Evolutionary conservation across 2,888 invertebrate genomes (phyloP), one percentile per base, ranked within the genome.

Genomic region (Melipona beecheii): DNA sequence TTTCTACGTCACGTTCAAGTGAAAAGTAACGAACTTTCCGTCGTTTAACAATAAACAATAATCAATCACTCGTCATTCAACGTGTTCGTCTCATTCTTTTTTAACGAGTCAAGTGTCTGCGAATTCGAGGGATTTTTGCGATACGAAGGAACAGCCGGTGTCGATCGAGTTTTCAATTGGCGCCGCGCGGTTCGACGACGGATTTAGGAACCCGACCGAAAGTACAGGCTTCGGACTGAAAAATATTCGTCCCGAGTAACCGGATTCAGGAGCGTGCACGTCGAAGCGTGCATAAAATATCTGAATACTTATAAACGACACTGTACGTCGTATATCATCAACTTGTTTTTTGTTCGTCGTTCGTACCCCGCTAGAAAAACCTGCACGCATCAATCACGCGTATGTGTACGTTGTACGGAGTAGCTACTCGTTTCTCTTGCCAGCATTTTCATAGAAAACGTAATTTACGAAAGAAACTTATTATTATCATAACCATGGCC

Each of bases 1-100:
- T 52, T 52, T 60, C 17, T 43, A 50, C 65, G 80, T 71, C 70
- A 65, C 75, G n/a, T n/a, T n/a, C n/a, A n/a, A n/a, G 31, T 60
- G 54, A 54, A 54, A 60, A 78, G 72, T 73, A 21, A 60, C 19
- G 52, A 50, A 58, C 27, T 66, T 56, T n/a, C 11, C n/a, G 21
- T n/a, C 21, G n/a, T 56, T 60, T 60, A 9, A 1, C 6, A n/a
- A n/a, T n/a, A n/a, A 60, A 19, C 17, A 9, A 60, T 6, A 60
- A 60, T 60, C 17, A 24, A 17, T 9, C 17, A 17, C 24, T 60
- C 27, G 24, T 15, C 6, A 24, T 17, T 27, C 9, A 60, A 60
- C 17, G 9, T 2, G 0, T 0, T 9, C 1, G 9, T 24, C 17
- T 24, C 9, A 3, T 60, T n/a, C 2, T 19, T 24, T 17, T 60